Evolutionary conservation across 2,113 vertebrate species (phyloP), one percentile per base, ranked within the genome.

Genomic region (Notothenia coriiceps): DNA sequence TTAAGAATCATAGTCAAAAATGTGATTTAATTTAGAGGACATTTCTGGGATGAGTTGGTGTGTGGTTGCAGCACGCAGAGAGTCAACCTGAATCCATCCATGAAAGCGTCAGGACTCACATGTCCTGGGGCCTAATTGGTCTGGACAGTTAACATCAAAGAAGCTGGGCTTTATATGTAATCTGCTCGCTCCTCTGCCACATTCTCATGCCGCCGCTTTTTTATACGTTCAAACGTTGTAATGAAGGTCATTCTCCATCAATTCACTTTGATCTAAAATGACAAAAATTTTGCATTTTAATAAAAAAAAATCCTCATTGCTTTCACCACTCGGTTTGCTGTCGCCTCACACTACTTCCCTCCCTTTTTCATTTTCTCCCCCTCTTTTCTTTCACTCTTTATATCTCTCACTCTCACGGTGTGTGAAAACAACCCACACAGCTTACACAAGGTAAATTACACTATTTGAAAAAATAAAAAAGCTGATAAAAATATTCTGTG

Each of bases 121-220:
- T 90, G 74, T 91, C 93, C 91, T 80, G 75, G 44, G 93, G 93
- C 88, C 83, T 92, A 91, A 93, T 93, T 88, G 90, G 87, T 91
- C 87, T 82, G 93, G 91, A 92, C 90, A 89, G 91, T 93, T 93
- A 88, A 94, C 92, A 94, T 95, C 94, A 95, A 95, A 95, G 93
- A 82, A 91, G 80, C 86, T 49, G 71, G 87, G 88, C 86, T 91
- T 92, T 87, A 86, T 88, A 87, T 88, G 84, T 85, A 92, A 94
- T 94, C 89, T 91, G 77, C 84, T 90, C 85, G 74, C 84, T 88
- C 74, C 89, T 90, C 85, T 85, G 60, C 82, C 83, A 89, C 88
- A 84, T 86, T 89, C 88, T 80, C 87, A 78, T 79, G 70, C 83
- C 59, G 43, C 40, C 17, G 6, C 79, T 64, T 87, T 83, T 86